Conservation (phyloP, 2,888 invertebrate species). For the Callosobruchus maculatus region DNA sequence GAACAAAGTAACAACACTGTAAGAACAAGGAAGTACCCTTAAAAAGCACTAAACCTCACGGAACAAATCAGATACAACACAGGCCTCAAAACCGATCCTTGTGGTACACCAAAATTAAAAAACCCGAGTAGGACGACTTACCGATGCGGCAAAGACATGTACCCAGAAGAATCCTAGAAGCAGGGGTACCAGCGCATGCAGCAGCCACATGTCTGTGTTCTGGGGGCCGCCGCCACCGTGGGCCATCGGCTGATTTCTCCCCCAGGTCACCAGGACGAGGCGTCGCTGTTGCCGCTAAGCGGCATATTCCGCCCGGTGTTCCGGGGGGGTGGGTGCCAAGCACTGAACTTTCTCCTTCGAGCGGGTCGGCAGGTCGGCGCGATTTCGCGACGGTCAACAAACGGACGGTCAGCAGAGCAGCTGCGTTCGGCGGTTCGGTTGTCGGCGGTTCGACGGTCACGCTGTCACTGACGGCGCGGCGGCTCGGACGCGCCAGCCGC, state of each 20-base stretch:
- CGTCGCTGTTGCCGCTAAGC: background rate
- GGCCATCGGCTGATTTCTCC: background rate
- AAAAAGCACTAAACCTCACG: too few species aligned
- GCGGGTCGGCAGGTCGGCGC: background rate
- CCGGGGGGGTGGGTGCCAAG: background rate
- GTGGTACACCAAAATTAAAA: background rate
- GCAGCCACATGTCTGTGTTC: conserved; percentile 21
- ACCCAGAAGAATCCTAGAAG: conserved; percentile 17
- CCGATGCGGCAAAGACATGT: conserved; percentile 13
- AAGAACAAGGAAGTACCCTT: too few species aligned
- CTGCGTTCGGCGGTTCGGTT: background rate
- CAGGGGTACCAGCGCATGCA: conserved; percentile 14
- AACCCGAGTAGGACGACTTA: too few species aligned
- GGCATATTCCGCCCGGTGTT: background rate
- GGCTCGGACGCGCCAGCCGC: background rate
- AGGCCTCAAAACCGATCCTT: background rate
- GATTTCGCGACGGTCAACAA: background rate
- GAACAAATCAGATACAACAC: background rate
- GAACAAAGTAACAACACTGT: too few species aligned
- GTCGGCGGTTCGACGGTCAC: background rate
- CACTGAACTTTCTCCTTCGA: background rate
- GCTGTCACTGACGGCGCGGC: background rate
- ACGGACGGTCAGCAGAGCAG: background rate
- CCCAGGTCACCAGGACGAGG: background rate
- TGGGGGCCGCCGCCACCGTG: background rate